Percentiles rank a stretch among this genome's conserved stretches.
Conservation (phyloP, 2,113 vertebrate species). For the Mus musculus region DNA sequence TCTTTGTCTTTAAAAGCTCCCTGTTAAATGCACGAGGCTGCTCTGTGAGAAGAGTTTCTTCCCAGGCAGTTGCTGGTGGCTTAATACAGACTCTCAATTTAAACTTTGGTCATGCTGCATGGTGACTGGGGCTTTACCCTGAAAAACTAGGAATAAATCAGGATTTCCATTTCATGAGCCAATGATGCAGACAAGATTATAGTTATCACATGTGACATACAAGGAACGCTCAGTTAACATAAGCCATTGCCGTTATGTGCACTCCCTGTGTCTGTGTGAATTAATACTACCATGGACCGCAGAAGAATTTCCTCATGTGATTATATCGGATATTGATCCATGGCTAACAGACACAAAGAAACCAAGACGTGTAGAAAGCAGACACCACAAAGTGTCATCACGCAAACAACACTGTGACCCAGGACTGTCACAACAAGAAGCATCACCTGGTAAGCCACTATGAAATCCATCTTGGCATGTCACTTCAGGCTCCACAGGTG, state of each 20-base stretch:
- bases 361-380: background rate
- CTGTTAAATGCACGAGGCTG: background rate
- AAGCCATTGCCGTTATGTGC: background rate
- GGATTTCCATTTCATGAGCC: background rate
- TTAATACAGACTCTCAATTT: background rate
- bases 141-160: background rate
- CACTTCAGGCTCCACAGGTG: background rate
- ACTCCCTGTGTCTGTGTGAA: background rate
- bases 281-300: background rate
- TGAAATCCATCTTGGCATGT: background rate
- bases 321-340: background rate
- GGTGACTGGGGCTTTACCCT: background rate
- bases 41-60: background rate
- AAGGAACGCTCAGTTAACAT: rapidly evolving
- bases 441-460: background rate
- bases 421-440: background rate
- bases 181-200: background rate
- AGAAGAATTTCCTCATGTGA: background rate
- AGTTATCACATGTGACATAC: background rate
- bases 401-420: background rate
- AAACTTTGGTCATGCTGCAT: background rate
- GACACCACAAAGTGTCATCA: background rate
- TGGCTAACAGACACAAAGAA: background rate
- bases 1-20: background rate
- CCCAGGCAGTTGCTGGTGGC: background rate